Evolutionary conservation across 2,113 vertebrate genomes (phyloP).

Genomic region (Stercorarius parasiticus): DNA sequence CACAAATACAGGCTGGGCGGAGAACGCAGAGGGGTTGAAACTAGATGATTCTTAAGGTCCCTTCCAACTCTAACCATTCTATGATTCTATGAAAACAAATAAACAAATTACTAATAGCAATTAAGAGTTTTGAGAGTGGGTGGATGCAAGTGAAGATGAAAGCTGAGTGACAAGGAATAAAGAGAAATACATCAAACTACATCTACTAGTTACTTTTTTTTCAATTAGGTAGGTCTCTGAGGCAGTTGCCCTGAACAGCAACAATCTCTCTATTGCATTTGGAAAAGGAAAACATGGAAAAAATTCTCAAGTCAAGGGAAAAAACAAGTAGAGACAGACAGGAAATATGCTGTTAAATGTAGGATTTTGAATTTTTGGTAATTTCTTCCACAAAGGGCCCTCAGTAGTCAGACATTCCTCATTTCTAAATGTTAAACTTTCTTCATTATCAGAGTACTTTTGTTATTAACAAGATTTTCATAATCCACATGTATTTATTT

Average conservation of each 20-base stretch:
- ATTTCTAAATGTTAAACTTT: not conserved
- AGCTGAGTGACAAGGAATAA: not conserved
- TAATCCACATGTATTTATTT: not conserved
- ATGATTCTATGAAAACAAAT: not conserved
- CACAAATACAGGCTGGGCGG: not conserved
- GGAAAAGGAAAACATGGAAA: slow-evolving; percentile 22
- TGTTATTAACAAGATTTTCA: not conserved
- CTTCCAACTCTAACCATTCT: not conserved
- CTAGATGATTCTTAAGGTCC: not conserved
- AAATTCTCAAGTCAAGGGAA: not conserved
- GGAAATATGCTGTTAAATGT: not conserved
- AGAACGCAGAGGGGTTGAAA: not conserved
- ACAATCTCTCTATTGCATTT: not conserved
- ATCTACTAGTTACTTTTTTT: not conserved
- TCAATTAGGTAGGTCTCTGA: not conserved
- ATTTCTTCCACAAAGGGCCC: not conserved
- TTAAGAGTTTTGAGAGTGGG: not conserved
- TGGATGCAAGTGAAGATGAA: not conserved
- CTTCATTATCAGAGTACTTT: not conserved
- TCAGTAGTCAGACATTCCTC: not conserved
- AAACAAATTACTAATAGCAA: not conserved
- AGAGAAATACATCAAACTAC: not conserved
- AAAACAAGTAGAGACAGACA: not conserved
- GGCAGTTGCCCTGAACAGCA: not conserved
- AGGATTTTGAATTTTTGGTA: not conserved